Evolutionary conservation across 1,140 invertebrate species (phyloP), one percentile per base, ranked within the genome.

Genomic region (Cyrtorhinus lividipennis): DNA sequence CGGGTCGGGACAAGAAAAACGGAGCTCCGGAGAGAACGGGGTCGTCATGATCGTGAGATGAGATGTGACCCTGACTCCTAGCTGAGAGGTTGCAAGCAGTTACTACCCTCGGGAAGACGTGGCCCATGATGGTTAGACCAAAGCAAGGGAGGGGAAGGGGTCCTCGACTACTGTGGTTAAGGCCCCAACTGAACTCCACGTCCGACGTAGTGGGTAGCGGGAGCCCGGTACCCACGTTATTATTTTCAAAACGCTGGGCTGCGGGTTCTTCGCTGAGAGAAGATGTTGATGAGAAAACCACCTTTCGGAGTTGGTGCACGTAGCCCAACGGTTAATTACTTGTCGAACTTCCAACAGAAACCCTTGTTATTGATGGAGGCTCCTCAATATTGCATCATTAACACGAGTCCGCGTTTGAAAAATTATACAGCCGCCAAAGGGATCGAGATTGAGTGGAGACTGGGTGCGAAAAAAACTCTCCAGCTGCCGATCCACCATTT

Each of bases 301-400:
- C 48, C 8, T 5, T 56, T 56, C 5, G 48, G 48, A 23, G 22
- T 56, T 56, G 48, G 15, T 56, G 48, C 15, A 38, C 30, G 30
- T 38, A 38, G 30, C 30, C n/a, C n/a, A n/a, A 38, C 5, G 30
- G 30, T 38, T 38, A 38, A 38, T 38, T 38, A 38, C 30, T 38
- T 5, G 5, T 38, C 30, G 30, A 38, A 38, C 30, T 38, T 8
- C 30, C 30, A 38, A 15, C 5, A 38, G 30, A 53, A 53, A 53
- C 48, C 48, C 48, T 22, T 20, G 48, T 53, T 53, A 53, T 53
- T 53, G 48, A 53, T 53, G 20, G 48, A 53, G 48, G 12, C 48
- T 53, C 48, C 48, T 53, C 48, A 53, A 53, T 22, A 22, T 53
- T 22, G 48, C 48, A 22, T 53, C 48, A 53, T 53, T 53, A 53